phyloP scores from a whole-genome alignment of 2,797 vertebrate genomes.

The Sebastes vulpes region DNA sequence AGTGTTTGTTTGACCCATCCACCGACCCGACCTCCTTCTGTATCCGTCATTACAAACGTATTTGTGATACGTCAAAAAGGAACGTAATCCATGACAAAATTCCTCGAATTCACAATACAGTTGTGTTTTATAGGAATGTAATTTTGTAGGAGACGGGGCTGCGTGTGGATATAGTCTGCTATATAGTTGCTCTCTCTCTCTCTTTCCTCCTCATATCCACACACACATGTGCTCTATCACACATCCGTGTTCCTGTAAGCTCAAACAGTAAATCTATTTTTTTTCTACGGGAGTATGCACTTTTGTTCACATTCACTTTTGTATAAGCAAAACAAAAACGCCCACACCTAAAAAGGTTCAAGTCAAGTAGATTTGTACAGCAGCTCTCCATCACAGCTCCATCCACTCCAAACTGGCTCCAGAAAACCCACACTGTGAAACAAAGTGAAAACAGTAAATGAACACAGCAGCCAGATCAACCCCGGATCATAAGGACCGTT shows the following conservation, averaged over 20 bases:
- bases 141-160: too few species aligned
- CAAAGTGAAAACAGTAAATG: slow-evolving; percentile 4
- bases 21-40: too few species aligned
- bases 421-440: slow-evolving; percentile 11
- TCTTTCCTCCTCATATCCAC: too few species aligned
- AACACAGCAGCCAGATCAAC: too few species aligned
- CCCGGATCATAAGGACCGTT: neutral
- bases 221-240: neutral
- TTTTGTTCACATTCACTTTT: slow-evolving; percentile 6
- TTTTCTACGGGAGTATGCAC: neutral
- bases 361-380: slow-evolving; percentile 16
- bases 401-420: neutral
- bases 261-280: neutral
- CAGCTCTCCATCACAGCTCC: neutral
- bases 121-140: too few species aligned
- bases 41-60: too few species aligned
- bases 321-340: neutral
- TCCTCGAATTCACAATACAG: too few species aligned
- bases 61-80: too few species aligned
- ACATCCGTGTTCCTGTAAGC: slow-evolving; percentile 3
- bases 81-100: too few species aligned
- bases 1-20: too few species aligned
- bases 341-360: slow-evolving; percentile 5
- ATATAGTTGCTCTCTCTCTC: neutral
- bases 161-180: too few species aligned